A percentile compares a stretch with the other conserved stretches of the same genome.
phyloP scores from a whole-genome alignment of 2,113 vertebrate species.

The Pseudopodoces humilis region DNA sequence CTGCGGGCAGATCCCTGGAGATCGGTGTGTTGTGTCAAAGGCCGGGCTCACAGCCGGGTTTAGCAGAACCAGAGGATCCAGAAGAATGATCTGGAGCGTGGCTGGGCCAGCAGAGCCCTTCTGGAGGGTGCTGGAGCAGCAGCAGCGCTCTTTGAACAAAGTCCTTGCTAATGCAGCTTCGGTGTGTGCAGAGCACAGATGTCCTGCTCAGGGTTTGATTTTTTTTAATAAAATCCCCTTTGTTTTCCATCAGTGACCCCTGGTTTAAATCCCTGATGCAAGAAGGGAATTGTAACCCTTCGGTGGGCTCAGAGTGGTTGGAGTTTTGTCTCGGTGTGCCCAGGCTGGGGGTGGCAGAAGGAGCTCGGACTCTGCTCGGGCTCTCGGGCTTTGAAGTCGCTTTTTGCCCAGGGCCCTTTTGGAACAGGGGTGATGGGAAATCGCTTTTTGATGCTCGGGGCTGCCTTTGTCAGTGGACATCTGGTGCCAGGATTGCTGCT shows the following conservation, averaged over 20 bases:
- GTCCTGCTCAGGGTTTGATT: neutral
- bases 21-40: neutral
- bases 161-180: constrained; percentile 7
- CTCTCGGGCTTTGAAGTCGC: neutral
- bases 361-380: neutral
- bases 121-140: neutral
- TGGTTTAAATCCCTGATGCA: neutral
- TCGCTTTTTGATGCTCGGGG: constrained; percentile 1
- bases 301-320: fast-evolving
- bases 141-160: neutral
- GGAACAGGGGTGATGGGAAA: neutral
- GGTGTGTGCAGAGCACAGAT: neutral
- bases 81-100: constrained; percentile 15
- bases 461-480: constrained; percentile 63
- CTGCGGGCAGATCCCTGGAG: neutral
- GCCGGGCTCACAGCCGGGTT: neutral
- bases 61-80: constrained; percentile 18
- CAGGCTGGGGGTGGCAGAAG: neutral
- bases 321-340: neutral
- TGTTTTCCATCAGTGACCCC: constrained; percentile 16
- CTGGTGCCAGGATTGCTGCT: constrained; percentile 65
- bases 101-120: constrained; percentile 6
- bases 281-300: neutral
- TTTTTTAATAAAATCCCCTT: constrained; percentile 23
- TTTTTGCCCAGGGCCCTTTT: neutral